Conservation (phyloP, 2,113 vertebrate genomes). For the Epinephelus fuscoguttatus region DNA sequence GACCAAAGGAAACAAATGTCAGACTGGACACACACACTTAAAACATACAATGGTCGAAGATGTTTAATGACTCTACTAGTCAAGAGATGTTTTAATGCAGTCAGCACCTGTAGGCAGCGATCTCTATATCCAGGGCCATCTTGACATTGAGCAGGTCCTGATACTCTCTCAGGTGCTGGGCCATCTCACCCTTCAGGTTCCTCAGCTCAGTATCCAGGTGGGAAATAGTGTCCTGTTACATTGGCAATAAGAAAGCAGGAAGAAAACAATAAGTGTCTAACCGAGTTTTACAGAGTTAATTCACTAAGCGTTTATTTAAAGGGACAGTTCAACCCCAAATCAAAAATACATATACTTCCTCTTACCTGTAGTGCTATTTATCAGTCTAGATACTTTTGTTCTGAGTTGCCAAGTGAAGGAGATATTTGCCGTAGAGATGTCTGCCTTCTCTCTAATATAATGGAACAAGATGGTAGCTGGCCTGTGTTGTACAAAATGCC, state of each 20-base stretch:
- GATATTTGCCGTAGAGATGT: too few species aligned
- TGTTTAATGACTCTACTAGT: background rate
- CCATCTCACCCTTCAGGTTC: slow-evolving; percentile 93
- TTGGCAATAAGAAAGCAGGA: background rate
- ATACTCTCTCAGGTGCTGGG: slow-evolving; percentile 92
- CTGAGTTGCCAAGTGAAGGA: too few species aligned
- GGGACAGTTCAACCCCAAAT: too few species aligned
- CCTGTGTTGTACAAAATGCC: too few species aligned
- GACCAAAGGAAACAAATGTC: slow-evolving; percentile 45
- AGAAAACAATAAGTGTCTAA: background rate
- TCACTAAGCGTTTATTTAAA: background rate
- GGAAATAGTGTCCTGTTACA: slow-evolving; percentile 86
- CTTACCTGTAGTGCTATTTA: too few species aligned
- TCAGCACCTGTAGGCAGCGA: slow-evolving; percentile 93
- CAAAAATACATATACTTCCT: too few species aligned
- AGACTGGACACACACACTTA: background rate
- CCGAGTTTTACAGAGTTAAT: background rate
- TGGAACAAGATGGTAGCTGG: too few species aligned
- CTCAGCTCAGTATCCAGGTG: slow-evolving; percentile 92
- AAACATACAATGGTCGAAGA: background rate
- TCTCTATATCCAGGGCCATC: slow-evolving; percentile 96
- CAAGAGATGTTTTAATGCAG: background rate
- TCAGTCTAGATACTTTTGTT: too few species aligned
- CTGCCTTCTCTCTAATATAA: too few species aligned
- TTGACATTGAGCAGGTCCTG: slow-evolving; percentile 96